Evolutionary conservation across 30 jellyfish, hydroid and myxozoan species (phyloP), one percentile per base, ranked within the genome.

Genomic region (Chrysaora quinquecirrha): DNA sequence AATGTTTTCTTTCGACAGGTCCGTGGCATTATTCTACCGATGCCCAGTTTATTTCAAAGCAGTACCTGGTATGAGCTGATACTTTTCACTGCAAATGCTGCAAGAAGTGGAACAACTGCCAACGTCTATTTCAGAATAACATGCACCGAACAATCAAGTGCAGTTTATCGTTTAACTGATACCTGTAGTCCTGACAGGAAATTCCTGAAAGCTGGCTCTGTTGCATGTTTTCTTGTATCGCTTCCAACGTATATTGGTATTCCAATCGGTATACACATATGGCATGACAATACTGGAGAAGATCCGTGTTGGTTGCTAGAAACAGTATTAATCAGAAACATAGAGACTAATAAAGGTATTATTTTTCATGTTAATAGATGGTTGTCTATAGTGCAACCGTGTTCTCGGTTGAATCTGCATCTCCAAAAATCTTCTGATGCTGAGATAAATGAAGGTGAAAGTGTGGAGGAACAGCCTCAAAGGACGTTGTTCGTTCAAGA

Each of bases 211-310:
- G n/a, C 83, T 7, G 72, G 83, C 34, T 63, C 76, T 18, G 68
- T 80, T 25, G 56, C 50, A 56, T 30, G 7, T 2, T 80, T 80
- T 32, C 34, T 80, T 21, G 32, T 64, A 2, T 47, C 90, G 1
- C 66, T 80, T 4, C 64, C 90, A 7, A 52, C 71, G 48, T 43
- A 34, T 30, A 80, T 80, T 18, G 90, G 90, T 20, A 28, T 31
- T 3, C 90, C 90, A 14, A 20, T 14, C 18, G 90, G 83, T 30
- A 31, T 80, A n/a, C 83, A 65, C 46, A 66, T 80, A 0, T 80
- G 90, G 90, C 90, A 80, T 46, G 90, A 80, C 65, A 31, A 56
- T 34, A 29, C 90, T 7, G 90, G 90, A 29, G 28, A 34, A 2
- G 27, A 80, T 21, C 90, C 90, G 1, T 80, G 83, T 21, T 80